A percentile compares a stretch with the other conserved stretches of the same genome.
Evolutionary conservation across 2,888 invertebrate genomes (phyloP).

Genomic region (Noctua fimbriata): DNA sequence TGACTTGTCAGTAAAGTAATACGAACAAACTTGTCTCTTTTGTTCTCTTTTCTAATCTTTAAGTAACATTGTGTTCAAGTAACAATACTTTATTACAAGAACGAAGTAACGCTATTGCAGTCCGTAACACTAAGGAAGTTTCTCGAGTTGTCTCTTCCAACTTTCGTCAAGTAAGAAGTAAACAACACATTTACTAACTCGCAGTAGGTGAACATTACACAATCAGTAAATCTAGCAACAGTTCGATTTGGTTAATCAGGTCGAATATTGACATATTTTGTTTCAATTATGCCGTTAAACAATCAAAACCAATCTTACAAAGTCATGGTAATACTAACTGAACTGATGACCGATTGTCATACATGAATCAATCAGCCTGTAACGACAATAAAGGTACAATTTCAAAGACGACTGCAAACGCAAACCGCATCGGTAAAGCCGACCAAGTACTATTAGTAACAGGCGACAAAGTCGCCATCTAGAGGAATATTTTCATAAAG

Average conservation of each 20-base stretch:
- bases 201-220: neutral
- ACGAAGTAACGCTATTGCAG: slow-evolving; percentile 12
- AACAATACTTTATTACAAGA: slow-evolving; percentile 8
- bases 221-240: neutral
- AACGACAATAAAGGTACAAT: neutral
- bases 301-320: neutral
- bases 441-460: neutral
- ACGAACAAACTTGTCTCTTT: neutral
- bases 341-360: neutral
- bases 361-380: neutral
- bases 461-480: neutral
- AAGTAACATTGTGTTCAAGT: slow-evolving; percentile 9
- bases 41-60: neutral
- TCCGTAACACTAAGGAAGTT: slow-evolving; percentile 19
- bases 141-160: slow-evolving; percentile 21
- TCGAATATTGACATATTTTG: neutral
- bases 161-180: slow-evolving; percentile 10
- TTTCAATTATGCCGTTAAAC: too few relatives aligned
- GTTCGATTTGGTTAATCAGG: neutral
- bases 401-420: neutral
- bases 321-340: neutral
- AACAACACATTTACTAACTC: slow-evolving; percentile 23
- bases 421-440: neutral
- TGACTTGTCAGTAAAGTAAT: slow-evolving; percentile 2
- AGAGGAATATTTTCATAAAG: too few relatives aligned